phyloP scores from a whole-genome alignment of 2,113 vertebrate species.

The Ornithorhynchus anatinus region DNA sequence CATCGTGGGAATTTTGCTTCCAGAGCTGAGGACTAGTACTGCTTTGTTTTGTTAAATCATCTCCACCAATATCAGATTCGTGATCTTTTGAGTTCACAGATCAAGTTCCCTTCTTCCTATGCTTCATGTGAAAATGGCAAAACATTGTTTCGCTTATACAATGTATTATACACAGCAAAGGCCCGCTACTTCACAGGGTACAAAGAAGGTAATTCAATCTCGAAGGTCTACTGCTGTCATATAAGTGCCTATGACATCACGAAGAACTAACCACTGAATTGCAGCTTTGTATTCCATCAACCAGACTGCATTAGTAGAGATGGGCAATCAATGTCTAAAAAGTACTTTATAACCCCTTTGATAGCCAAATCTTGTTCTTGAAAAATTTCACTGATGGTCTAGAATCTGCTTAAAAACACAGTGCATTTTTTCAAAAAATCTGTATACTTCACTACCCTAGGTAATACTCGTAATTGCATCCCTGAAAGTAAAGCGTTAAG shows the following conservation, averaged over 20 bases:
- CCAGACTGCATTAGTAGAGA: conserved; percentile 25
- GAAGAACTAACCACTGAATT: conserved; percentile 45
- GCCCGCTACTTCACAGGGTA: conserved; percentile 36
- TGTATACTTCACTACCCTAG: too few species aligned
- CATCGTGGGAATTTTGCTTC: conserved; percentile 36
- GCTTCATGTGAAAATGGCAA: conserved; percentile 30
- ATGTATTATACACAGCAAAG: conserved; percentile 18
- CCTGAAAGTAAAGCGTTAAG: too few species aligned
- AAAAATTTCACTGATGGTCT: conserved; percentile 39
- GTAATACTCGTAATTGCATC: too few species aligned
- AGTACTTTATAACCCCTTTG: conserved; percentile 46
- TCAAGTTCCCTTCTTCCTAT: conserved; percentile 13
- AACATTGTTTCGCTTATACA: conserved; percentile 33
- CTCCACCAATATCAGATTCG: conserved; percentile 11
- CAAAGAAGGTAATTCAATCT: conserved; percentile 70
- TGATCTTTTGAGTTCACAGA: conserved; percentile 37
- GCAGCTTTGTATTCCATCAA: conserved; percentile 59
- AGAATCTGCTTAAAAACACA: too few species aligned
- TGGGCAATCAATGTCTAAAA: background rate
- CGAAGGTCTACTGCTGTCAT: conserved; percentile 54
- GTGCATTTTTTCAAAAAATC: too few species aligned
- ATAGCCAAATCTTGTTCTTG: conserved; percentile 6
- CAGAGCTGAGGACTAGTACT: conserved; percentile 40
- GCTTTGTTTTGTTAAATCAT: conserved; percentile 40
- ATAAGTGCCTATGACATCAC: conserved; percentile 50